Conservation (phyloP, 2,797 vertebrate genomes). For the Sebastolobus alascanus region DNA sequence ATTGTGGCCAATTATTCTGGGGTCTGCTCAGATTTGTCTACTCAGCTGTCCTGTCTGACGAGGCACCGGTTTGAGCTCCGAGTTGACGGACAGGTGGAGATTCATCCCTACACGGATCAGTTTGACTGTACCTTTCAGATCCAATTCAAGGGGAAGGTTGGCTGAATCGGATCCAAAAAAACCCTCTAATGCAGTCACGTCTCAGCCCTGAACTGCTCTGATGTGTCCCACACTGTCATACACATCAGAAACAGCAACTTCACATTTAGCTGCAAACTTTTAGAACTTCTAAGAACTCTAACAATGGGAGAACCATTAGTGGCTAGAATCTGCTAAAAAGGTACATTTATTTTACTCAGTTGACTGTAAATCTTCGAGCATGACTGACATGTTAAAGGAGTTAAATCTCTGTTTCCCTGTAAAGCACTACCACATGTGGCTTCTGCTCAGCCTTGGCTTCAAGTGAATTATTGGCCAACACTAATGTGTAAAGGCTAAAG, state of each 20-base stretch:
- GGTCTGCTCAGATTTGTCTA: not conserved
- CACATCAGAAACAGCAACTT: not conserved
- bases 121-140: not conserved
- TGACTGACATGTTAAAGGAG: constrained; percentile 40
- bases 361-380: constrained; percentile 55
- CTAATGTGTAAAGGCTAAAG: constrained; percentile 62
- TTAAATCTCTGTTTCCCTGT: constrained; percentile 50
- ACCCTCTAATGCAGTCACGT: not conserved
- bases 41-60: not conserved
- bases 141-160: not conserved
- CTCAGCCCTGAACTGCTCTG: not conserved
- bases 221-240: not conserved
- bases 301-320: not conserved
- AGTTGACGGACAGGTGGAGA: not conserved
- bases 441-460: constrained; percentile 53
- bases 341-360: constrained; percentile 13
- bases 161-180: not conserved
- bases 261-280: not conserved
- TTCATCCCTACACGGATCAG: not conserved
- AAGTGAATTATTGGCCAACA: constrained; percentile 42
- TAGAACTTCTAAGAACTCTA: not conserved
- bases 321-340: constrained; percentile 1
- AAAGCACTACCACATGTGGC: constrained; percentile 64
- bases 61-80: not conserved
- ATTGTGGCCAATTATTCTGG: not conserved